Evolutionary conservation across 2,888 invertebrate genomes (phyloP).

Genomic region (Cyrtodaria siliqua): DNA sequence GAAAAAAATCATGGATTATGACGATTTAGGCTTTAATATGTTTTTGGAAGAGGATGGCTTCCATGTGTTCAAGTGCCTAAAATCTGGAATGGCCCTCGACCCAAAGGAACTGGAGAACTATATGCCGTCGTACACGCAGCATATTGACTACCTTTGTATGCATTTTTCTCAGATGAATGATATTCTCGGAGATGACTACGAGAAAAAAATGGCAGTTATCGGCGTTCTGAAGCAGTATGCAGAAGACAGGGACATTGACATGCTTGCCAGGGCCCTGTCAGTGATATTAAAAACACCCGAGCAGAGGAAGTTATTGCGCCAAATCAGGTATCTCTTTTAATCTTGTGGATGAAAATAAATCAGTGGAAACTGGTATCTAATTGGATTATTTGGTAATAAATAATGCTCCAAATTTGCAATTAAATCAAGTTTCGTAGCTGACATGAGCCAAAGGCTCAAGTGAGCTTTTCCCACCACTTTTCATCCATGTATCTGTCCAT

Average conservation of each 20-base stretch:
- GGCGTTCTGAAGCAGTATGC: constrained; percentile 84
- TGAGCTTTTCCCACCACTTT: too few relatives aligned
- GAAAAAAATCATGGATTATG: constrained; percentile 44
- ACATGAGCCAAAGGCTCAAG: too few relatives aligned
- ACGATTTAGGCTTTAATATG: constrained; percentile 54
- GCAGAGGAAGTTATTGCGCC: constrained; percentile 73
- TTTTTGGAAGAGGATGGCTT: constrained; percentile 50
- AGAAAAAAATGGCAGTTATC: constrained; percentile 83
- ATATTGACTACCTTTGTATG: constrained; percentile 66
- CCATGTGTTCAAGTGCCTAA: constrained; percentile 49
- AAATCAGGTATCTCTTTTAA: constrained; percentile 78
- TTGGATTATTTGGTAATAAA: too few relatives aligned
- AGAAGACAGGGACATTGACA: constrained; percentile 82
- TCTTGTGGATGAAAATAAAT: too few relatives aligned
- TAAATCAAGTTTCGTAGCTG: too few relatives aligned
- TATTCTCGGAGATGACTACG: constrained; percentile 78
- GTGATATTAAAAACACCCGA: constrained; percentile 74
- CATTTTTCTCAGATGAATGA: constrained; percentile 78
- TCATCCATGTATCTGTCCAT: too few relatives aligned
- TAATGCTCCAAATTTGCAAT: too few relatives aligned
- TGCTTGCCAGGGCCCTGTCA: constrained; percentile 74
- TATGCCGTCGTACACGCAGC: constrained; percentile 62
- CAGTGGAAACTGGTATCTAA: too few relatives aligned
- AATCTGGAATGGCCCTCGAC: constrained; percentile 61
- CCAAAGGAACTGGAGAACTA: constrained; percentile 60